A percentile compares a stretch with the other conserved stretches of the same genome.
phyloP scores from a whole-genome alignment of 2,888 invertebrate species.

The Protula sp. region DNA sequence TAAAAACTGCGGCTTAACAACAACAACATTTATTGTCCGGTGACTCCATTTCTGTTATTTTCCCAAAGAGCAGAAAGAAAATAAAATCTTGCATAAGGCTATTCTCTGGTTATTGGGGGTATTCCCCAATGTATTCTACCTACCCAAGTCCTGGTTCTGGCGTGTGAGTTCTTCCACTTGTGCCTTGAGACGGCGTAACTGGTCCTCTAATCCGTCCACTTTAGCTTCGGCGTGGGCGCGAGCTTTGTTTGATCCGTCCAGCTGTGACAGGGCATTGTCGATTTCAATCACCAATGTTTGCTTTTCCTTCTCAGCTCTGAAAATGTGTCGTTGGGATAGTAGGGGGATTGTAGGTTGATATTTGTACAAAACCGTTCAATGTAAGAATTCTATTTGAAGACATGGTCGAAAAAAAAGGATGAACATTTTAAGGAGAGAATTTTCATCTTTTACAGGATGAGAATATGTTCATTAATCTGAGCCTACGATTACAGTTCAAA shows the following conservation, averaged over 20 bases:
- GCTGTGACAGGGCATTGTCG: constrained; percentile 92
- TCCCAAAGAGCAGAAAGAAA: too few relatives aligned
- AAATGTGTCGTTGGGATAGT: too few relatives aligned
- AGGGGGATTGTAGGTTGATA: neutral
- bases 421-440: neutral
- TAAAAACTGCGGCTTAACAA: too few relatives aligned
- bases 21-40: too few relatives aligned
- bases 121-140: too few relatives aligned
- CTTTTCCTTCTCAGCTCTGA: constrained; percentile 96
- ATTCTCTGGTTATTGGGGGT: too few relatives aligned
- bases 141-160: constrained; percentile 58
- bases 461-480: too few relatives aligned
- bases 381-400: neutral
- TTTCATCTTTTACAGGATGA: too few relatives aligned
- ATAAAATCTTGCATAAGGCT: too few relatives aligned
- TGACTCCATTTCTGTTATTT: too few relatives aligned
- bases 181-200: constrained; percentile 41
- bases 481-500: too few relatives aligned
- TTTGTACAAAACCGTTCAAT: neutral
- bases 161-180: constrained; percentile 88
- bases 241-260: constrained; percentile 91
- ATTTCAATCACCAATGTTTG: constrained; percentile 97
- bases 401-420: neutral
- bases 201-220: constrained; percentile 78
- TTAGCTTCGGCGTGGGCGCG: constrained; percentile 60